These are phyloP conservation scores for Syritta pipiens DNA, from an alignment of 2,888 invertebrate species.

Conservation along the genomic window DNA sequence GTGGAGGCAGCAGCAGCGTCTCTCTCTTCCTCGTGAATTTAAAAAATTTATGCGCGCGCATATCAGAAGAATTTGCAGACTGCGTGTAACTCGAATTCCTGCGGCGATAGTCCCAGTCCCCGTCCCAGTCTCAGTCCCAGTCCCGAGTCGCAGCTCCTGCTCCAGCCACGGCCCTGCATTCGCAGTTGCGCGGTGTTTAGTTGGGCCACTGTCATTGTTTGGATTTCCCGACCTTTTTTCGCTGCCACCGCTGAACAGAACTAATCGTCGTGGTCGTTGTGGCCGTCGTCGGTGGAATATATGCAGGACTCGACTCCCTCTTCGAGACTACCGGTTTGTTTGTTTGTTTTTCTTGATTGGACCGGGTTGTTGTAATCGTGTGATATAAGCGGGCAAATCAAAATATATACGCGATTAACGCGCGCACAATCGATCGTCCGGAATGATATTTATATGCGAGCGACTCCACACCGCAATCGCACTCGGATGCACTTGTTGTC, in stretches of 20 bases:
- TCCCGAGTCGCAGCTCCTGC: background rate
- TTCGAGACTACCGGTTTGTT: conserved; percentile 65
- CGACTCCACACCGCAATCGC: conserved; percentile 18
- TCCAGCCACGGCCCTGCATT: no score
- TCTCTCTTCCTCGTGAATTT: conserved; percentile 65
- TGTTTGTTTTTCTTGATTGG: conserved; percentile 48
- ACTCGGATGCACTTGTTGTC: conserved; percentile 54
- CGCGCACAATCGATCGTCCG: conserved; percentile 49
- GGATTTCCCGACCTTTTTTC: conserved; percentile 74
- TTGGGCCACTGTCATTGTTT: conserved; percentile 70
- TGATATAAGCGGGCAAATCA: conserved; percentile 57
- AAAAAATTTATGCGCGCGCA: conserved; percentile 71
- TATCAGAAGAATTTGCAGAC: conserved; percentile 70
- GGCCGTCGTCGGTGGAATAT: conserved; percentile 64
- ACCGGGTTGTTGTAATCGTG: conserved; percentile 27
- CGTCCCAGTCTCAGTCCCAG: background rate
- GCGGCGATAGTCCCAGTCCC: conserved; percentile 45
- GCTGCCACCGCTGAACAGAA: conserved; percentile 73
- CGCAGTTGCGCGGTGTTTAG: conserved; percentile 16
- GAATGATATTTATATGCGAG: conserved; percentile 61
- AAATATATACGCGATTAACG: conserved; percentile 61
- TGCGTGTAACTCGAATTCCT: conserved; percentile 71
- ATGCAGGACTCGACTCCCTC: conserved; percentile 28
- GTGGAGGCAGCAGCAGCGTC: conserved; percentile 43
- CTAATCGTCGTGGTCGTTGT: no score